Evolutionary conservation across 2,888 invertebrate species (phyloP).

Genomic region (Aphelenchoides bicaudatus): DNA sequence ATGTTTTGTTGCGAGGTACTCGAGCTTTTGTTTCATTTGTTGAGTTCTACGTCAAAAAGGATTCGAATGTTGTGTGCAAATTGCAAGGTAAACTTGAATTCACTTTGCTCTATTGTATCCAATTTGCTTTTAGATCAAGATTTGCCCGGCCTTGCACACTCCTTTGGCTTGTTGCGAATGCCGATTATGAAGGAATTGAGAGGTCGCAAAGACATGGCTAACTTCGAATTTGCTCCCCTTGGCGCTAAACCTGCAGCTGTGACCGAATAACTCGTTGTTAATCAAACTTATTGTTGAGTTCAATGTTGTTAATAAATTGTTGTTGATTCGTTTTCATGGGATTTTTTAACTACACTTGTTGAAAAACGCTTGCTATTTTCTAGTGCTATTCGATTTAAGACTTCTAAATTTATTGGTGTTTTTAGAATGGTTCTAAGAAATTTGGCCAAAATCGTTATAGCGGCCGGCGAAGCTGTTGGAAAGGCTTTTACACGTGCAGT

Average conservation of each 20-base stretch:
- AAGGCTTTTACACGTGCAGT: conserved; percentile 55
- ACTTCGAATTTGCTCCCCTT: no score
- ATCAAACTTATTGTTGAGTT: background rate
- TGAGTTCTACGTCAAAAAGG: conserved; percentile 88
- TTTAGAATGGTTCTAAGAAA: conserved; percentile 36
- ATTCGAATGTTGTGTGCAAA: conserved; percentile 81
- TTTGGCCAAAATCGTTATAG: conserved; percentile 43
- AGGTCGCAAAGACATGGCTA: conserved; percentile 32
- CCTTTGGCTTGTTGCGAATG: conserved; percentile 80
- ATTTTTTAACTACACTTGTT: background rate
- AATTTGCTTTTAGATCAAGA: conserved; percentile 70
- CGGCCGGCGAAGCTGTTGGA: conserved; percentile 55
- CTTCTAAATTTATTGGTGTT: background rate
- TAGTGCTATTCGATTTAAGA: background rate
- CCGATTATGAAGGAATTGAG: conserved; percentile 89
- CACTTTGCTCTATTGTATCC: background rate
- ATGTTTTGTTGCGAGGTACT: conserved; percentile 79
- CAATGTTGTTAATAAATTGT: background rate
- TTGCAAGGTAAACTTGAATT: conserved; percentile 68
- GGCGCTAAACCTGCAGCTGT: no score
- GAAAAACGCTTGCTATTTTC: background rate
- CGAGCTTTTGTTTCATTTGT: conserved; percentile 92
- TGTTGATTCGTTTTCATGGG: no score
- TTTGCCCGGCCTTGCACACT: conserved; percentile 75
- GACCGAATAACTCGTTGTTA: background rate